phyloP scores from a whole-genome alignment of 2,797 vertebrate genomes.

The Xenopus petersii region DNA sequence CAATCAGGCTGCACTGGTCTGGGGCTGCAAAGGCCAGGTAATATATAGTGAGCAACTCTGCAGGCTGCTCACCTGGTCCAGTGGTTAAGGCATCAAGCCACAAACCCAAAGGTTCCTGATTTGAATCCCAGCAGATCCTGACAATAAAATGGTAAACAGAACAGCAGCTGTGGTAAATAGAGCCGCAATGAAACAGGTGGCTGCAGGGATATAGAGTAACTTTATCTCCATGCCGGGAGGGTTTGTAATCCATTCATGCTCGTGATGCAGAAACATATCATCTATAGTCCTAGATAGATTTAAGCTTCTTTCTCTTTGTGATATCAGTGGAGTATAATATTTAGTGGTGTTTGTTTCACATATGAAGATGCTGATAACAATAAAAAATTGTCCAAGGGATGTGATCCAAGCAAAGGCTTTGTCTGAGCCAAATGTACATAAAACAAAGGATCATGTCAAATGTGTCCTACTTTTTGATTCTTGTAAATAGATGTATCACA shows the following conservation, averaged over 20 bases:
- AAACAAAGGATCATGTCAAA: neutral
- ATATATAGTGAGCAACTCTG: no score
- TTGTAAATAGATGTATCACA: neutral
- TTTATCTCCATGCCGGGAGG: constrained; percentile 53
- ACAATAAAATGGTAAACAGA: constrained; percentile 63
- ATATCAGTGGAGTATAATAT: constrained; percentile 26
- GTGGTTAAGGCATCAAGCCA: no score
- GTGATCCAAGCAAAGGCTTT: neutral
- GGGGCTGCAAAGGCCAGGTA: no score
- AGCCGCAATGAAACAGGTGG: constrained; percentile 62
- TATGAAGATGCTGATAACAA: no score
- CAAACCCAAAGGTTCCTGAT: no score
- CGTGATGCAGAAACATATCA: constrained; percentile 13
- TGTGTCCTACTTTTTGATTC: neutral
- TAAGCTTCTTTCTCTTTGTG: neutral
- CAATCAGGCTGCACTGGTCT: no score
- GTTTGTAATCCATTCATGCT: constrained; percentile 54
- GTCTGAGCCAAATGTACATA: neutral
- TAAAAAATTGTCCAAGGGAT: neutral
- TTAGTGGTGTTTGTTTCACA: constrained; percentile 52
- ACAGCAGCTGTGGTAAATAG: constrained; percentile 66
- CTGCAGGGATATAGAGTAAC: constrained; percentile 65
- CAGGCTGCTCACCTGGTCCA: no score
- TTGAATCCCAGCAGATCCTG: no score
- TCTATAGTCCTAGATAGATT: constrained; percentile 49